Conservation (phyloP, 23 tunicate species). For the Styela clava region DNA sequence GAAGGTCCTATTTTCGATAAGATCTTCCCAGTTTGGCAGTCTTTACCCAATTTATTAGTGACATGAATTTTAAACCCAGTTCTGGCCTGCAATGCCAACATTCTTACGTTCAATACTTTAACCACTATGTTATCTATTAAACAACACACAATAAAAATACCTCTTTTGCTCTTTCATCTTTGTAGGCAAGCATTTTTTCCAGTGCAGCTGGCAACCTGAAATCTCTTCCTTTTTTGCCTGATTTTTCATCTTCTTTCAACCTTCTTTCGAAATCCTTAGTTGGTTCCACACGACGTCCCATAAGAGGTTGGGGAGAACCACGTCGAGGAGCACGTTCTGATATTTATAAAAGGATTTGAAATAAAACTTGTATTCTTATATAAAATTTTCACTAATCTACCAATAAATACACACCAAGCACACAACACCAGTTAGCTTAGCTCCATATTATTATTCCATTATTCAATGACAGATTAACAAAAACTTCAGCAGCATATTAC, state of each 20-base stretch:
- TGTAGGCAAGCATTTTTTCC: slow-evolving; percentile 34
- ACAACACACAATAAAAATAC: too few species aligned
- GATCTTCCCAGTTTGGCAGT: too few species aligned
- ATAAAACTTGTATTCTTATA: background rate
- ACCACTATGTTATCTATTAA: too few species aligned
- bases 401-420: background rate
- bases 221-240: slow-evolving; percentile 29
- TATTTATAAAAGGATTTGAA: background rate
- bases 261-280: slow-evolving; percentile 24
- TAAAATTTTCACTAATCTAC: background rate
- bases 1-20: too few species aligned
- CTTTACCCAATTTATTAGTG: too few species aligned
- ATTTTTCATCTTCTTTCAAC: slow-evolving; percentile 25
- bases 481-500: too few species aligned
- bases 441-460: too few species aligned
- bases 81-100: too few species aligned
- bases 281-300: slow-evolving; percentile 17
- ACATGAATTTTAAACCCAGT: too few species aligned
- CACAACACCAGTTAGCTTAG: too few species aligned
- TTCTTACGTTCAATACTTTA: too few species aligned
- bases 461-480: too few species aligned
- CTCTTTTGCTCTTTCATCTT: slow-evolving; percentile 34
- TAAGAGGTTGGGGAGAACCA: slow-evolving; percentile 9
- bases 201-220: slow-evolving; percentile 28
- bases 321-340: background rate